Evolutionary conservation across 2,113 vertebrate genomes (phyloP).

Genomic region (Theristicus caerulescens): DNA sequence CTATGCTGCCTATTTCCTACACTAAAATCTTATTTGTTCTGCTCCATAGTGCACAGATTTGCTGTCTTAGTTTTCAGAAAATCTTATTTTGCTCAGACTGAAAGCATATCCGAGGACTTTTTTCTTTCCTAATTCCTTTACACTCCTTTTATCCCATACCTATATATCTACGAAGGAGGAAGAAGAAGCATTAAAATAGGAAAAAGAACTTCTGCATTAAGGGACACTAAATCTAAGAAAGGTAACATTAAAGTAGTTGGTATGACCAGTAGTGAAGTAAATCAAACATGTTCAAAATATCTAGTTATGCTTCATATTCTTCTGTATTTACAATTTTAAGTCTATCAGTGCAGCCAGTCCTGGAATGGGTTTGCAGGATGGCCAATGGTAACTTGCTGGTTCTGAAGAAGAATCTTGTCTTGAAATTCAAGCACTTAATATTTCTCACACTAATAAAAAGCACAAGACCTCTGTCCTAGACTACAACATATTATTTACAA

Average conservation of each 20-base stretch:
- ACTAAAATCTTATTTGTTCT: background rate
- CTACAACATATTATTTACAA: background rate
- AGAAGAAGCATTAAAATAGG: background rate
- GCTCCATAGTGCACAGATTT: background rate
- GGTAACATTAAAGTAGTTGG: background rate
- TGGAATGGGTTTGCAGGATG: background rate
- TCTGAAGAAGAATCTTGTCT: background rate
- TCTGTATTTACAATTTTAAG: background rate
- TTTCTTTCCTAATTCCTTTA: background rate
- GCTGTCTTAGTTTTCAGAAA: background rate
- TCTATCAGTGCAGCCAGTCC: background rate
- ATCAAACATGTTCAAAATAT: background rate
- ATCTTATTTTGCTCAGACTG: background rate
- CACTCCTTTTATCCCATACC: background rate
- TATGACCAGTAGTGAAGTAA: background rate
- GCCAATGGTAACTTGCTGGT: background rate
- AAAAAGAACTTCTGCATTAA: background rate
- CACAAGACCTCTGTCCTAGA: background rate
- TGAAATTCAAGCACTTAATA: background rate
- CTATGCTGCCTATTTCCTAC: background rate
- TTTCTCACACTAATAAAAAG: background rate
- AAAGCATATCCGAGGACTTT: background rate
- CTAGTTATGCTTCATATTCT: background rate
- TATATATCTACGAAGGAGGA: background rate
- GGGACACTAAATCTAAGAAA: background rate